Evolutionary conservation across 2,888 invertebrate species (phyloP), one percentile per base, ranked within the genome.

Genomic region (Limnephilus rhombicus): DNA sequence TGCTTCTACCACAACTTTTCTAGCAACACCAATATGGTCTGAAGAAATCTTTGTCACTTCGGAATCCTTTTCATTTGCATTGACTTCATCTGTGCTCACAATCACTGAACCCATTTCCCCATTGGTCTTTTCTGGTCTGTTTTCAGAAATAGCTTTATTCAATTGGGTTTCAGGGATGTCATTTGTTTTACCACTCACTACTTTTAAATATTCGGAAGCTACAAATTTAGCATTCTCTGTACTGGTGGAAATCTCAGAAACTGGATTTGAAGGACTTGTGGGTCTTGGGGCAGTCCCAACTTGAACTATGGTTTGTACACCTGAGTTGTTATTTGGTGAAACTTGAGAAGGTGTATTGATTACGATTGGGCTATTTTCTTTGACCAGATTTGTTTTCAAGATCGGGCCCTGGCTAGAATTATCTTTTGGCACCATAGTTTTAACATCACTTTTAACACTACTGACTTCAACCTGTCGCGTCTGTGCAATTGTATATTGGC

Each of bases 141-240:
- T 95, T 94, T 95, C 94, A 90, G 94, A 93, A 92, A 94, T 88
- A 85, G 90, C 18, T 83, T 80, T 68, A 45, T 53, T 87, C 2
- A 80, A 88, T 68, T 86, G 90, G 34, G 85, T 80, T 45, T 92
- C 91, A 80, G 49, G 15, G 81, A 53, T 94, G 90, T 96, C 96
- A 93, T 95, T 95, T 37, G 95, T 95, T 94, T 96, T 96, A 93
- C 96, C 95, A 94, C 96, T 95, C 11, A 97, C 97, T 94, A 97
- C 96, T 95, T 97, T 97, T 93, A 97, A 95, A 95, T 97, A 97
- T 94, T 97, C 97, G 0, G 97, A 97, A 9, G 97, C 97, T 0
- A 97, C 97, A 94, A 96, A 97, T 95, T 97, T 97, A 9, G 97
- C 97, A 94, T 96, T 96, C 94, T 96, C 96, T 87, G 93, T 93